A percentile compares a stretch with the other conserved stretches of the same genome.
Evolutionary conservation across 2,888 invertebrate species (phyloP).

Genomic region (Agrypnus murinus): DNA sequence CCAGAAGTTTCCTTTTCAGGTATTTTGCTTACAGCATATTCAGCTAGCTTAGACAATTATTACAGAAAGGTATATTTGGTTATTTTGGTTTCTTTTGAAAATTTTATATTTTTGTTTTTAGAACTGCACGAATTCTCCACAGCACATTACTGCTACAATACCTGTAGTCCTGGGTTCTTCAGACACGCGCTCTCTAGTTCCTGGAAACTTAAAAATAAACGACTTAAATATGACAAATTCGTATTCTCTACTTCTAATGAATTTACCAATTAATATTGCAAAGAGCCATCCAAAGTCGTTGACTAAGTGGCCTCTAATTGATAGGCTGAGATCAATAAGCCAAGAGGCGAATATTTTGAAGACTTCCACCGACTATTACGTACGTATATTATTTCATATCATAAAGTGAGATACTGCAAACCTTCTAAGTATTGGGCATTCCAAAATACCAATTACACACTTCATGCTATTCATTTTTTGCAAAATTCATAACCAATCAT

Average conservation of each 20-base stretch:
- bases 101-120: conserved; percentile 5
- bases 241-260: too few species aligned
- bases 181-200: conserved; percentile 54
- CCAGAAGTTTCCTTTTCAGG: conserved; percentile 47
- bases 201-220: neutral
- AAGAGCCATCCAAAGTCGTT: too few species aligned
- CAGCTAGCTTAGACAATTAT: conserved; percentile 44
- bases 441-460: too few species aligned
- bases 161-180: neutral
- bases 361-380: conserved; percentile 69
- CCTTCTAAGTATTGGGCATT: too few species aligned
- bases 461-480: too few species aligned
- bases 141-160: conserved; percentile 8
- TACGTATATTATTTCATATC: too few species aligned
- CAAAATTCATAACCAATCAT: too few species aligned
- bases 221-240: neutral
- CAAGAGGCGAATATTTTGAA: neutral
- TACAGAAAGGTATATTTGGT: conserved; percentile 60
- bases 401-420: too few species aligned
- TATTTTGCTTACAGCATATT: conserved; percentile 49
- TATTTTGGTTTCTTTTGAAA: too few species aligned
- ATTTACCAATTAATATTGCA: too few species aligned
- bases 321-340: neutral
- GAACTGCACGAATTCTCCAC: conserved; percentile 2
- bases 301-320: neutral